Evolutionary conservation across 2,797 vertebrate genomes (phyloP).

Genomic region (Onychomys torridus): DNA sequence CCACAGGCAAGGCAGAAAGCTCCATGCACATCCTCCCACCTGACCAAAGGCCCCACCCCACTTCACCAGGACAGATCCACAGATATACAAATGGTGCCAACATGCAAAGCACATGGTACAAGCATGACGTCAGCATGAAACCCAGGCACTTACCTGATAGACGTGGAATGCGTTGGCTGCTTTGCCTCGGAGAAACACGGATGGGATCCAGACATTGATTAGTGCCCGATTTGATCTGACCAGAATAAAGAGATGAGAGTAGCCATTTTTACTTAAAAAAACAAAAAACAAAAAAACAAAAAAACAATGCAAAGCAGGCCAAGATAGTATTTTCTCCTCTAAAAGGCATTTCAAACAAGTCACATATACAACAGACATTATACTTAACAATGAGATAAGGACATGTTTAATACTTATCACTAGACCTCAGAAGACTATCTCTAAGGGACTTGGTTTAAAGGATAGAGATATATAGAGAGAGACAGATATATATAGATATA

Average conservation of each 20-base stretch:
- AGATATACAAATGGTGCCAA: not conserved
- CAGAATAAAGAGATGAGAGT: conserved; percentile 39
- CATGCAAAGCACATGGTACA: not conserved
- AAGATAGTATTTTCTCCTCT: not conserved
- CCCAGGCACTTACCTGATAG: conserved; percentile 92
- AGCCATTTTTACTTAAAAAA: conserved; percentile 39
- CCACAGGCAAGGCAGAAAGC: not conserved
- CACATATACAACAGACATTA: not conserved
- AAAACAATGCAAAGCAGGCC: not conserved
- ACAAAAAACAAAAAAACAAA: not conserved
- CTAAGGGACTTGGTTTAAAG: not conserved
- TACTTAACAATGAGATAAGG: not conserved
- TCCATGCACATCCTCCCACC: not conserved
- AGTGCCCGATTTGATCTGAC: conserved; percentile 96
- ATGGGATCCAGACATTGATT: conserved; percentile 99
- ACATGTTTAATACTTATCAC: not conserved
- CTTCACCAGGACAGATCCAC: accelerated
- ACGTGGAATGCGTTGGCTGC: conserved; percentile 97
- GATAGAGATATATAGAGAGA: too few species aligned
- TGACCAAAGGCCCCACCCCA: not conserved
- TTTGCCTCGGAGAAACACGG: conserved; percentile 97
- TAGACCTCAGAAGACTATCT: not conserved
- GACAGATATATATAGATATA: not conserved
- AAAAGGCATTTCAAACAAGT: not conserved
- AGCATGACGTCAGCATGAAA: accelerated